Conservation (phyloP, 1,140 invertebrate species). For the Radopholus similis region DNA sequence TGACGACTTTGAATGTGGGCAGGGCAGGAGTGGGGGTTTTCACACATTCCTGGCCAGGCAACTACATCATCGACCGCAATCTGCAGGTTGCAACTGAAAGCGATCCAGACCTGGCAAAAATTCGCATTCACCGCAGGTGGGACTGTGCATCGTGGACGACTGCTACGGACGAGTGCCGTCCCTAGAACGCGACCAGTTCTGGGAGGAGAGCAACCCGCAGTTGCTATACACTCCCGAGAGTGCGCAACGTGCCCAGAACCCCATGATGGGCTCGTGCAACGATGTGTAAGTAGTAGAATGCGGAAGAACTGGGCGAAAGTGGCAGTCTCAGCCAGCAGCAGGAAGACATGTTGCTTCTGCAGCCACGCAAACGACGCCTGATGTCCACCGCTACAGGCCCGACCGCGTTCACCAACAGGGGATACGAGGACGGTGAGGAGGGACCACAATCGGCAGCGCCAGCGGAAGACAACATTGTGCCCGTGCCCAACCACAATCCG, state of each 20-base stretch:
- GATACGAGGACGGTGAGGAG: not conserved
- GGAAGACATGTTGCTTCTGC: constrained; percentile 40
- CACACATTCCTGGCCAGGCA: constrained; percentile 22
- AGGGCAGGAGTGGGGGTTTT: constrained; percentile 1
- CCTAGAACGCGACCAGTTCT: constrained; percentile 40
- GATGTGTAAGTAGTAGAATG: constrained; percentile 28
- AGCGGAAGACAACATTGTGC: constrained; percentile 21
- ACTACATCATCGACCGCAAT: constrained; percentile 50
- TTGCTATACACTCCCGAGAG: constrained; percentile 43
- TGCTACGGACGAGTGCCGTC: constrained; percentile 38
- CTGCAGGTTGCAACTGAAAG: no score
- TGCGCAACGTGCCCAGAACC: constrained; percentile 40
- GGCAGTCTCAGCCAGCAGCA: constrained; percentile 10
- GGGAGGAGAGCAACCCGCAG: constrained; percentile 36
- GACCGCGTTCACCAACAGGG: no score
- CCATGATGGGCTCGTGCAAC: constrained; percentile 46
- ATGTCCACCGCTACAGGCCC: constrained; percentile 34
- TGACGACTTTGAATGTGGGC: not conserved
- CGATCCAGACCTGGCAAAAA: constrained; percentile 2
- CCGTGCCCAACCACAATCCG: constrained; percentile 37
- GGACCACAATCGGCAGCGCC: constrained; percentile 3
- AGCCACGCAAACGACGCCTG: constrained; percentile 34
- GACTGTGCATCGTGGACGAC: constrained; percentile 41
- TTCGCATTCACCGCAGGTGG: constrained; percentile 25
- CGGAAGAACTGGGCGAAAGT: not conserved